These are phyloP conservation scores for Lagorchestes hirsutus DNA, from an alignment of 2,797 vertebrate species.

Conservation along the genomic window DNA sequence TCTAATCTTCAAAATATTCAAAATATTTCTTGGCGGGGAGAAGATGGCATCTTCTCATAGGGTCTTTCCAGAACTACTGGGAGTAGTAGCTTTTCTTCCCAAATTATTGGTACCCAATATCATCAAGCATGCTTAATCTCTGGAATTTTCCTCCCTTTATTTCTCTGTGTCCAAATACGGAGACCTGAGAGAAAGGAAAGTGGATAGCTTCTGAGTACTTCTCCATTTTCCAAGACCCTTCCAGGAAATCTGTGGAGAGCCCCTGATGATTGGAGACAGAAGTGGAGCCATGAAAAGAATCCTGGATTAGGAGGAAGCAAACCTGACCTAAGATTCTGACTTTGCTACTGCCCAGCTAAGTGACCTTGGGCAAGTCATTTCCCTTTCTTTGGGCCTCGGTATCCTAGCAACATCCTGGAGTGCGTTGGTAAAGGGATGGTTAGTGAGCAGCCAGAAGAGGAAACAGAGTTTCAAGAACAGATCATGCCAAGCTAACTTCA, in stretches of 20 bases:
- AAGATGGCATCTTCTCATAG: slow-evolving; percentile 81
- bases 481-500: neutral
- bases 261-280: neutral
- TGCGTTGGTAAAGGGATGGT: neutral
- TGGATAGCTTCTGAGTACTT: neutral
- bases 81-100: slow-evolving; percentile 63
- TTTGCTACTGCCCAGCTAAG: neutral
- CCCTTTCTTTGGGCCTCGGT: neutral
- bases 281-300: neutral
- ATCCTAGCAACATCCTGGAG: neutral
- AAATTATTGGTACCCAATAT: slow-evolving; percentile 63
- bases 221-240: neutral
- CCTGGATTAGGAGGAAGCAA: neutral
- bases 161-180: neutral
- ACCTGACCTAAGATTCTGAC: neutral
- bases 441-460: neutral
- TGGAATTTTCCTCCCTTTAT: neutral
- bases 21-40: slow-evolving; percentile 82
- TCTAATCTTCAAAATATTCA: slow-evolving; percentile 81
- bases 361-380: neutral
- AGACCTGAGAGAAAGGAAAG: neutral
- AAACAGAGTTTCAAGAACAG: neutral
- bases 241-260: neutral
- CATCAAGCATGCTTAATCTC: neutral
- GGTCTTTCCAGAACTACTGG: slow-evolving; percentile 81